A percentile compares a stretch with the other conserved stretches of the same genome.
These are phyloP conservation scores for Punctoribates punctum DNA, from an alignment of 2,888 invertebrate species.

Conservation along the genomic window DNA sequence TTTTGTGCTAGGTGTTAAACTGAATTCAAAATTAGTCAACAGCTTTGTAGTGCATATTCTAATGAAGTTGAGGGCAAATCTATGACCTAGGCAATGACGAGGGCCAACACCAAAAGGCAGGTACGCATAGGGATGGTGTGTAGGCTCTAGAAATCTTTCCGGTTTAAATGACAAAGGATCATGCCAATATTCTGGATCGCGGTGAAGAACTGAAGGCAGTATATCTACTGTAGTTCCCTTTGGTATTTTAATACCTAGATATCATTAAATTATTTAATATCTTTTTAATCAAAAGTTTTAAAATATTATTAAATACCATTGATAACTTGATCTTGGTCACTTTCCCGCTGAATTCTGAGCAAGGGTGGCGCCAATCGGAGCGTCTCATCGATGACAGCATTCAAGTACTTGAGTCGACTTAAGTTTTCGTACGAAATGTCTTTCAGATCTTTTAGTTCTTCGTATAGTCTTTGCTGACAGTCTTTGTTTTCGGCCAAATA, in stretches of 20 bases:
- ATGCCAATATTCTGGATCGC: conserved; percentile 44
- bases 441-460: conserved; percentile 55
- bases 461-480: conserved; percentile 43
- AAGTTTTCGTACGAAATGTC: neutral
- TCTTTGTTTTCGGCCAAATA: conserved; percentile 43
- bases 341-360: conserved; percentile 32
- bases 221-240: conserved; percentile 42
- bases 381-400: conserved; percentile 46
- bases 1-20: neutral
- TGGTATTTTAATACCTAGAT: conserved; percentile 43
- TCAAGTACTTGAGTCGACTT: conserved; percentile 40
- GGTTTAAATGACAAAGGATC: conserved; percentile 46
- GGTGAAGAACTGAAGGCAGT: conserved; percentile 44
- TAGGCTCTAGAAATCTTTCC: conserved; percentile 44
- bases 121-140: conserved; percentile 21
- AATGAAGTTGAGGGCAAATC: conserved; percentile 29
- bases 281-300: neutral
- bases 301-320: neutral
- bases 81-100: conserved; percentile 5
- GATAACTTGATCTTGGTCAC: conserved; percentile 27
- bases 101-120: conserved; percentile 33
- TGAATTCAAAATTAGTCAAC: neutral
- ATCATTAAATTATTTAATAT: too few relatives aligned
- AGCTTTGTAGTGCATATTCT: conserved; percentile 1
- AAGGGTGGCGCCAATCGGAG: conserved; percentile 43